phyloP scores from a whole-genome alignment of 1,140 invertebrate species.

The Metopolophium dirhodum region DNA sequence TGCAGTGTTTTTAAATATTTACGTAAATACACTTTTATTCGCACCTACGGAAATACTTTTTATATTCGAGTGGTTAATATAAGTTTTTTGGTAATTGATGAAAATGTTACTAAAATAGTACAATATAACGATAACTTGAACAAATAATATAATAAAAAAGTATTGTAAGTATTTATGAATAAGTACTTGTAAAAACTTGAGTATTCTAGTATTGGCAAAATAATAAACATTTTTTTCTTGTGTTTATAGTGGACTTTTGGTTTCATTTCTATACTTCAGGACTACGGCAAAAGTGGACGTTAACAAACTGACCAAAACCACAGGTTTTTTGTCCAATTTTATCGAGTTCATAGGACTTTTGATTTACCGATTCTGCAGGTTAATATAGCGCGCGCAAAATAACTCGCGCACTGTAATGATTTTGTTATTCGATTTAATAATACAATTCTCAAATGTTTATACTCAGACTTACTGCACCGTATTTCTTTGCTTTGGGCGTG shows the following conservation, averaged over 20 bases:
- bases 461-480: constrained; percentile 79
- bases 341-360: constrained; percentile 81
- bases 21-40: not conserved
- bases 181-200: not conserved
- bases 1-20: not conserved
- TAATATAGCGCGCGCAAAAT: constrained; percentile 47
- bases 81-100: not conserved
- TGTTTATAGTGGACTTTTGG: constrained; percentile 74
- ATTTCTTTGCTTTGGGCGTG: constrained; percentile 81
- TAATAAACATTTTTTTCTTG: constrained; percentile 2
- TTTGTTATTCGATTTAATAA: not conserved
- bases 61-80: not conserved
- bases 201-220: not conserved
- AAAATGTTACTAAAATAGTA: not conserved
- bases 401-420: not conserved
- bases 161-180: no score
- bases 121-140: not conserved
- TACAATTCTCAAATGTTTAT: not conserved
- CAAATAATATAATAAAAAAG: no score
- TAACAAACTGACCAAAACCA: constrained; percentile 72
- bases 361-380: constrained; percentile 78
- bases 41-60: not conserved
- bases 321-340: constrained; percentile 72
- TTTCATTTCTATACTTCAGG: constrained; percentile 83
- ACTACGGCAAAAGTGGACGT: constrained; percentile 79